Conservation (phyloP, 2,888 invertebrate species). For the Branchinecta sandiegonensis region DNA sequence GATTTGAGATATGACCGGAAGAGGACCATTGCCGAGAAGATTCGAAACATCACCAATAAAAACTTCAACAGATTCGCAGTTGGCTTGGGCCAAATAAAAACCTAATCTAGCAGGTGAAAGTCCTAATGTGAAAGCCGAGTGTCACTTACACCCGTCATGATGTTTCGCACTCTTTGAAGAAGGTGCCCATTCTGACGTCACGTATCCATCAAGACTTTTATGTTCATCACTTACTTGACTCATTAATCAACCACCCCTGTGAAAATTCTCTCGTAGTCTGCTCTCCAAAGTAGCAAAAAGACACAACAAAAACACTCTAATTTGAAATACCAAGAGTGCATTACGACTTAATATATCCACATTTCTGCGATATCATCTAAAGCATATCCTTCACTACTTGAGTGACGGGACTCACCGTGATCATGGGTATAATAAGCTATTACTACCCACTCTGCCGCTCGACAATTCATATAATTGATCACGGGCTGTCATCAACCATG, state of each 20-base stretch:
- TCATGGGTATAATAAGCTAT: constrained; percentile 15
- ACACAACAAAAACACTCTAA: too few species aligned
- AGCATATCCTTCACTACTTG: background rate
- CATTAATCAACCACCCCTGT: background rate
- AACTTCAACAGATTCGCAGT: background rate
- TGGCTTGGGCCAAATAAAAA: too few species aligned
- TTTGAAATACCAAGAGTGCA: too few species aligned
- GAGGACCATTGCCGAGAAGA: background rate
- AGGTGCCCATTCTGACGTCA: background rate
- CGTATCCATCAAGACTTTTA: background rate
- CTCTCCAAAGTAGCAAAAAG: constrained; percentile 4
- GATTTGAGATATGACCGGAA: background rate
- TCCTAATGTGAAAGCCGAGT: too few species aligned
- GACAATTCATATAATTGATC: constrained; percentile 14
- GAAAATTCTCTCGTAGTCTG: background rate
- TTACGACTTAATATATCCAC: background rate
- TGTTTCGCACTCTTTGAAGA: too few species aligned
- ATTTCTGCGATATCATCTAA: constrained; percentile 13
- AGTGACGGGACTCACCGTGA: background rate
- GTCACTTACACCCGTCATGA: too few species aligned
- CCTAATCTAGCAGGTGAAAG: too few species aligned
- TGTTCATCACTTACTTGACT: background rate
- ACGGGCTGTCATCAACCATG: constrained; percentile 5
- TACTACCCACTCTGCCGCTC: background rate
- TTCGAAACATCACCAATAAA: background rate